Evolutionary conservation across 1,140 invertebrate genomes (phyloP), one percentile per base, ranked within the genome.

Genomic region (Stegodyphus dumicola): DNA sequence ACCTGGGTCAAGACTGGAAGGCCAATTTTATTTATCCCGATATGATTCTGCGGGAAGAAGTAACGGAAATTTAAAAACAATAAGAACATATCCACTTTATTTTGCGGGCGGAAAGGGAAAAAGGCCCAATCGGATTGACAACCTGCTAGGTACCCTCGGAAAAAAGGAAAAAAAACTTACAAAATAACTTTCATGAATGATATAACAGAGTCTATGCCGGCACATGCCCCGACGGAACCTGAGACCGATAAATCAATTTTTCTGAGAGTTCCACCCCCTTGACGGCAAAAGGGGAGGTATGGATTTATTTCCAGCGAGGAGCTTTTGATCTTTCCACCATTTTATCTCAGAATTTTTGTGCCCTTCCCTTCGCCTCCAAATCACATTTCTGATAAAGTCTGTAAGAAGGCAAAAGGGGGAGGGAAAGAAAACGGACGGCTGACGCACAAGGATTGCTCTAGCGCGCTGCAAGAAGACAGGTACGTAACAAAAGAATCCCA

Each of bases 161-260:
- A 33, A 33, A 33, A 33, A 33, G 1, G 3, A 33, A 33, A 33
- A 33, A 33, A 1, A 33, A 33, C 33, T 18, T 66, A 77, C 75
- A 77, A 77, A 77, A 77, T 66, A 77, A 77, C 75, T 77, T 77
- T 66, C 75, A 77, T 77, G 75, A 77, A 77, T 65, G 56, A 77
- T 77, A 54, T 56, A 65, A 60, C 56, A 60, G 56, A 77, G 60
- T 13, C 51, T 33, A 33, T 33, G 33, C 33, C 33, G 33, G 33
- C 33, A 33, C n/a, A 5, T 6, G 33, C 15, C 15, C 49, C 70
- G 33, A 49, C 18, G 56, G 52, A 51, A 66, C 60, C 33, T 33
- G 13, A 13, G 33, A 7, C 75, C 75, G 75, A 77, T 77, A 77
- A 77, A 77, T 77, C 75, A 77, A 77, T 77, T 77, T 60, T 15